phyloP scores from a whole-genome alignment of 2,888 invertebrate species.

The Scaptomyza polygonia region DNA sequence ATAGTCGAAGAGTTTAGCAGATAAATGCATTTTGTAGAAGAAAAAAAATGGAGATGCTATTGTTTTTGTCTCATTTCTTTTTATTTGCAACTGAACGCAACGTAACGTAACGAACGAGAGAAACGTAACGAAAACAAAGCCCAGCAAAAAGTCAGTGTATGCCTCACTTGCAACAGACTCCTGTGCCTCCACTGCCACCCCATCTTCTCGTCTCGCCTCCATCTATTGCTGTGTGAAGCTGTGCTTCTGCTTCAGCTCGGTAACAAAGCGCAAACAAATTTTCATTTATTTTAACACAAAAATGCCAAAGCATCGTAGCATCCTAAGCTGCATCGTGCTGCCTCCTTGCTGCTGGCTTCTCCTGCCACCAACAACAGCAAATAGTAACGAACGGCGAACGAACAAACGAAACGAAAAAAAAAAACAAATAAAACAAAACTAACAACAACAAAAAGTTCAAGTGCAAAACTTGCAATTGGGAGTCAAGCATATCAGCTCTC shows the following conservation, averaged over 20 bases:
- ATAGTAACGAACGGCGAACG: slow-evolving; percentile 13
- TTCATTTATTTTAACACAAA: slow-evolving; percentile 80
- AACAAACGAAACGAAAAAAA: slow-evolving; percentile 3
- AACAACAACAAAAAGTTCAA: slow-evolving; percentile 61
- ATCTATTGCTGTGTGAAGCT: slow-evolving; percentile 1
- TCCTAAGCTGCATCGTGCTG: slow-evolving; percentile 58
- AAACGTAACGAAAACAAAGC: slow-evolving; percentile 57
- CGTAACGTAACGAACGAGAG: slow-evolving; percentile 48
- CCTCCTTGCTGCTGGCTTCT: slow-evolving; percentile 32
- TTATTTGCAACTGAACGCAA: slow-evolving; percentile 51
- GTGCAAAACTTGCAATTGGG: slow-evolving; percentile 73
- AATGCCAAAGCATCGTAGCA: slow-evolving; percentile 70
- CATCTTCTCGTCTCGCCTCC: background rate
- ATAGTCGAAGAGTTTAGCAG: slow-evolving; percentile 63
- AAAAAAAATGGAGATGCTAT: slow-evolving; percentile 44
- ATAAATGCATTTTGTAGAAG: slow-evolving; percentile 77
- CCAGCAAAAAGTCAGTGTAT: slow-evolving; percentile 49
- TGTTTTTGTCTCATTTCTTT: slow-evolving; percentile 10
- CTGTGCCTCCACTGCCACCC: background rate
- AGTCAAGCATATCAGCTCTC: slow-evolving; percentile 70
- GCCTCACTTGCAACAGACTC: slow-evolving; percentile 51
- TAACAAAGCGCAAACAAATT: slow-evolving; percentile 78
- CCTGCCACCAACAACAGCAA: slow-evolving; percentile 35
- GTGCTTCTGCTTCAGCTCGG: slow-evolving; percentile 41
- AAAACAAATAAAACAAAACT: slow-evolving; percentile 15